Conservation (phyloP, 2,113 vertebrate species). For the Glaucomys volans region DNA sequence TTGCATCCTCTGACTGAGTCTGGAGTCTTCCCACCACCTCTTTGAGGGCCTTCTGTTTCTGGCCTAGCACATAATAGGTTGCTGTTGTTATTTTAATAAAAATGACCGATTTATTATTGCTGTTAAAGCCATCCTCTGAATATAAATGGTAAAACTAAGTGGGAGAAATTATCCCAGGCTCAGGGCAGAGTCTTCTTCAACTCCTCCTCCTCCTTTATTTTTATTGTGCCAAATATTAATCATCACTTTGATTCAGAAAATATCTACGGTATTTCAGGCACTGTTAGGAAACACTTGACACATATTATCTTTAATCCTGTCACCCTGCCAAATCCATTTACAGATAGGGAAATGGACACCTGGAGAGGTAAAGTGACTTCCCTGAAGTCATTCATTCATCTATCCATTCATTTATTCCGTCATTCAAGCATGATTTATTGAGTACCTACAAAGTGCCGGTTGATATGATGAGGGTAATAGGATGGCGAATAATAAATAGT, state of each 20-base stretch:
- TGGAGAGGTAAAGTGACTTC: conserved; percentile 29
- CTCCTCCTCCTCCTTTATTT: neutral
- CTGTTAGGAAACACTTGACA: conserved; percentile 21
- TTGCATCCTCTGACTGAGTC: conserved; percentile 22
- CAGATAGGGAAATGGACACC: neutral
- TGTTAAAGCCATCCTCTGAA: conserved; percentile 34
- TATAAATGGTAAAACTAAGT: conserved; percentile 40
- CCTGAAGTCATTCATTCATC: neutral
- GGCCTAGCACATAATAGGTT: conserved; percentile 42
- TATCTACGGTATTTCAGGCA: conserved; percentile 29
- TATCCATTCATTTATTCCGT: neutral
- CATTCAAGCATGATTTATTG: conserved; percentile 17
- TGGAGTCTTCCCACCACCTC: neutral
- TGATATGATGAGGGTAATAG: neutral
- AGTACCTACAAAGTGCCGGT: neutral
- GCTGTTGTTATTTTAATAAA: conserved; percentile 58
- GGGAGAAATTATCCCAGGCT: conserved; percentile 31
- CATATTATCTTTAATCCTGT: conserved; percentile 32
- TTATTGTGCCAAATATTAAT: conserved; percentile 57
- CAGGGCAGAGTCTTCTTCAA: conserved; percentile 50
- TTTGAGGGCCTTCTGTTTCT: conserved; percentile 38
- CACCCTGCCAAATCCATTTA: conserved; percentile 30
- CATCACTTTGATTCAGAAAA: conserved; percentile 56
- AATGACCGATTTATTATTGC: conserved; percentile 29
- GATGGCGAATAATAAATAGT: conserved; percentile 8